These are phyloP conservation scores for Plecturocebus donacophilus DNA, from an alignment of 2,113 vertebrate genomes.

Conservation along the genomic window DNA sequence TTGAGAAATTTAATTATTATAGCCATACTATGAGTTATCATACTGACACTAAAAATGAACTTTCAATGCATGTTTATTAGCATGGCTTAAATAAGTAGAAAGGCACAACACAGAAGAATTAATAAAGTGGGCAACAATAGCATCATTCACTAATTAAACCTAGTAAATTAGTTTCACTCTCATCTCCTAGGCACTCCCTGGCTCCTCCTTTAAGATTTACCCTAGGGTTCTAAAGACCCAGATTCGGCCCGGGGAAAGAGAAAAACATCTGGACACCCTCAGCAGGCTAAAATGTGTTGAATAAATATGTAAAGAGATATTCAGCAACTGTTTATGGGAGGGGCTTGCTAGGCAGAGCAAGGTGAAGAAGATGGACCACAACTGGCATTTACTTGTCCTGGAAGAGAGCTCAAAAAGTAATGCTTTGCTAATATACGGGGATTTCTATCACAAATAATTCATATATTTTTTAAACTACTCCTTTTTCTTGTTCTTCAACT, in stretches of 20 bases:
- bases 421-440: neutral
- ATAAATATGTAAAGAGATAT: neutral
- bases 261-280: neutral
- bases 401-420: neutral
- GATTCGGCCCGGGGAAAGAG: neutral
- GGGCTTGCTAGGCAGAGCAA: neutral
- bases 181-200: neutral
- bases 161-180: neutral
- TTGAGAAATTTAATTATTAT: neutral
- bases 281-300: neutral
- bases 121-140: neutral
- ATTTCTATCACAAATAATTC: slow-evolving; percentile 2
- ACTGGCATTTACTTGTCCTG: neutral
- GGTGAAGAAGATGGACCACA: neutral
- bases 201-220: neutral
- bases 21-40: neutral
- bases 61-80: neutral
- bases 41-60: neutral
- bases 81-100: neutral
- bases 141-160: neutral
- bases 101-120: neutral
- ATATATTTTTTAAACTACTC: neutral
- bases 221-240: neutral
- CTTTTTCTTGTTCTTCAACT: neutral
- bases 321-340: neutral